Conservation (phyloP, 1,140 invertebrate genomes). For the Batillaria attramentaria region DNA sequence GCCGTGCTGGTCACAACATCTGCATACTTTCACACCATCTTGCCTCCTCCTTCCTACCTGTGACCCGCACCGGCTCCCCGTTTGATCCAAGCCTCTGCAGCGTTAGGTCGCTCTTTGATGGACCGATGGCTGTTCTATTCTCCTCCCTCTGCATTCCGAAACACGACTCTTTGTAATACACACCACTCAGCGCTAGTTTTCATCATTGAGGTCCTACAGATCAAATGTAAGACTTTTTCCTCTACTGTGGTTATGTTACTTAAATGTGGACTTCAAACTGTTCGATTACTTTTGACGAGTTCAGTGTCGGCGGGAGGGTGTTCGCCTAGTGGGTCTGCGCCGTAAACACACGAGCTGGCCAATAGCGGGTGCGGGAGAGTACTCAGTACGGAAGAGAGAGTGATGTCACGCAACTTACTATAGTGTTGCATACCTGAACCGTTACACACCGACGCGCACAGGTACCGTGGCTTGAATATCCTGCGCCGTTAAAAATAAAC, state of each 20-base stretch:
- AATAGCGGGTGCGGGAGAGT: neutral
- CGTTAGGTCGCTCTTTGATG: slow-evolving; percentile 1
- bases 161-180: neutral
- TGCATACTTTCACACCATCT: slow-evolving; percentile 32
- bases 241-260: neutral
- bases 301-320: neutral
- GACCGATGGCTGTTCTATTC: slow-evolving; percentile 23
- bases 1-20: slow-evolving; percentile 5
- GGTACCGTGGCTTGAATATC: no score
- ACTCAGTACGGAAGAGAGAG: neutral
- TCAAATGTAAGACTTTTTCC: neutral
- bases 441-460: slow-evolving; percentile 2
- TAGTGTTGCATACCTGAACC: neutral
- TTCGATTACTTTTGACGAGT: neutral
- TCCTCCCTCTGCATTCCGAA: slow-evolving; percentile 1
- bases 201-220: neutral
- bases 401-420: neutral
- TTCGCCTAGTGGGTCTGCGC: neutral
- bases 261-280: neutral
- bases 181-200: neutral
- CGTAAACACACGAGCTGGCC: neutral
- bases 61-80: slow-evolving; percentile 21
- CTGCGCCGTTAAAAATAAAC: neutral
- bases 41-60: slow-evolving; percentile 19
- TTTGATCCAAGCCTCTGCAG: slow-evolving; percentile 27